A percentile compares a stretch with the other conserved stretches of the same genome.
phyloP scores from a whole-genome alignment of 2,797 vertebrate genomes.

The Labeo calbasu region DNA sequence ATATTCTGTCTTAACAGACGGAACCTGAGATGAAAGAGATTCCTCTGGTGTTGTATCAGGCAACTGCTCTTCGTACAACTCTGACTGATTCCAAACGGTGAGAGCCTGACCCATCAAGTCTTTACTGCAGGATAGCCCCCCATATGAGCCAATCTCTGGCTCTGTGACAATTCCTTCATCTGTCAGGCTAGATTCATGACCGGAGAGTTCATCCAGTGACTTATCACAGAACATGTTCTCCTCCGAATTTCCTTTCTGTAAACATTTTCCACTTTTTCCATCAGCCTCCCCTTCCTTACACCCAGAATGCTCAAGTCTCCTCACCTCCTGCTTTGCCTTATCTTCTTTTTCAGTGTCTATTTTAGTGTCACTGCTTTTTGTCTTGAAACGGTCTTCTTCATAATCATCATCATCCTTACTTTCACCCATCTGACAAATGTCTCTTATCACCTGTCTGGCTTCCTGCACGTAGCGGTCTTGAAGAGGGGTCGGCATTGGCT shows the following conservation, averaged over 20 bases:
- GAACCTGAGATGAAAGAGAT: conserved; percentile 51
- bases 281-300: conserved; percentile 35
- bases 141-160: conserved; percentile 77
- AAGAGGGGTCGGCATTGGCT: conserved; percentile 78
- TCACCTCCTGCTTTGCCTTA: conserved; percentile 45
- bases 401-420: conserved; percentile 79
- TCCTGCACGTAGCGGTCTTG: conserved; percentile 93
- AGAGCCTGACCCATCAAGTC: conserved; percentile 78
- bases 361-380: conserved; percentile 56
- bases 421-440: conserved; percentile 91
- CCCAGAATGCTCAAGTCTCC: conserved; percentile 7
- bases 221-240: conserved; percentile 78
- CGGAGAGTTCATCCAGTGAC: conserved; percentile 89
- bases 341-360: conserved; percentile 47
- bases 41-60: conserved; percentile 51
- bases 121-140: conserved; percentile 71
- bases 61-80: conserved; percentile 69
- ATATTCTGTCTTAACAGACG: conserved; percentile 66
- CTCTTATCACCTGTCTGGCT: conserved; percentile 93
- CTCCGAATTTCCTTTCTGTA: conserved; percentile 73
- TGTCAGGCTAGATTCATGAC: conserved; percentile 90
- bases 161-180: conserved; percentile 98
- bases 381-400: conserved; percentile 66
- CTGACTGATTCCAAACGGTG: conserved; percentile 80
- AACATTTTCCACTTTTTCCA: conserved; percentile 50